Conservation (phyloP, 2,888 invertebrate species). For the Leptodirus hochenwartii region DNA sequence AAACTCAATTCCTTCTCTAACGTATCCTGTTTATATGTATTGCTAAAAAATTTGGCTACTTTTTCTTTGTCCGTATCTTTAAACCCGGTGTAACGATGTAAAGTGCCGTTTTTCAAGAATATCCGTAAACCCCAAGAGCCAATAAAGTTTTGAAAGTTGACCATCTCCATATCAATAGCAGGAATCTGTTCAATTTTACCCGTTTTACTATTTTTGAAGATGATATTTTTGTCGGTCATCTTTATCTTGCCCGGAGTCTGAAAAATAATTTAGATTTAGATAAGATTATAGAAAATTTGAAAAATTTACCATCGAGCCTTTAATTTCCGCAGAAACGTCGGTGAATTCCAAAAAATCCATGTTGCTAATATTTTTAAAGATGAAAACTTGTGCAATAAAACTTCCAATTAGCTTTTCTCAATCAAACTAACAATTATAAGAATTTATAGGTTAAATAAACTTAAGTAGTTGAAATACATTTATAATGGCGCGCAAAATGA, state of each 20-base stretch:
- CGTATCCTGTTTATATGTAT: conserved; percentile 70
- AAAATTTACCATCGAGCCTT: conserved; percentile 64
- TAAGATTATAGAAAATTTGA: background rate
- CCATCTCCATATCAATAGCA: conserved; percentile 69
- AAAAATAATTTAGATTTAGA: conserved; percentile 15
- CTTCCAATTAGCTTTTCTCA: too few species aligned
- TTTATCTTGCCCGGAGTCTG: conserved; percentile 85
- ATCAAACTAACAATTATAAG: too few species aligned
- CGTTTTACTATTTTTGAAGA: conserved; percentile 91
- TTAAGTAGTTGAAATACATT: too few species aligned
- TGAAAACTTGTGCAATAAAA: too few species aligned
- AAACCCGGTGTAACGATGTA: conserved; percentile 88
- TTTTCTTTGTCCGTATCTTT: conserved; percentile 91
- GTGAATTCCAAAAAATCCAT: conserved; percentile 81
- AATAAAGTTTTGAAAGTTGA: conserved; percentile 84
- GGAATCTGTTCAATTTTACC: conserved; percentile 88
- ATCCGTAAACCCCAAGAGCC: conserved; percentile 80
- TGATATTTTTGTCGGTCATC: conserved; percentile 74
- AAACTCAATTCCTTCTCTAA: conserved; percentile 81
- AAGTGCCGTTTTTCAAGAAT: conserved; percentile 72
- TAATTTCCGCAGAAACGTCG: conserved; percentile 67
- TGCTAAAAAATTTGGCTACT: conserved; percentile 72
- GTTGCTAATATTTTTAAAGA: too few species aligned
- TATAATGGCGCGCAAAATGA: too few species aligned
- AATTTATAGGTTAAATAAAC: too few species aligned